Percentiles rank a stretch among this genome's conserved stretches.
Conservation (phyloP, 2,888 invertebrate genomes). For the Endotricha flammealis region DNA sequence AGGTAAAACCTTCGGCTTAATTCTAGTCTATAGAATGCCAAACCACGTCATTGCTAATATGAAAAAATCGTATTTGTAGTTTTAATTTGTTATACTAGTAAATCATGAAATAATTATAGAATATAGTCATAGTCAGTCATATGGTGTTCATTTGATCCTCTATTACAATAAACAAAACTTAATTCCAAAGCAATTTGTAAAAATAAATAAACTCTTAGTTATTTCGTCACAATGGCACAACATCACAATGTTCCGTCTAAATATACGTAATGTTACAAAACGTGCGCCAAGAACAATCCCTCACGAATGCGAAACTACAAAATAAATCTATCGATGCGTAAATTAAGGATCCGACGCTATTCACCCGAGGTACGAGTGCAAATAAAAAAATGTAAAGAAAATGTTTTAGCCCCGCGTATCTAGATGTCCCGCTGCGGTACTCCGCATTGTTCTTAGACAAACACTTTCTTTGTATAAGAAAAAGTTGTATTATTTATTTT, state of each 20-base stretch:
- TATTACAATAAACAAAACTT: background rate
- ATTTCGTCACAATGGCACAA: slow-evolving; percentile 40
- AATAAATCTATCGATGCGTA: slow-evolving; percentile 72
- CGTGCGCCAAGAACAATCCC: slow-evolving; percentile 61
- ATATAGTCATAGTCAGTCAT: too few species aligned
- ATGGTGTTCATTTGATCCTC: too few species aligned
- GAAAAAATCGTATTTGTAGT: too few species aligned
- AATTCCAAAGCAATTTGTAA: slow-evolving; percentile 8
- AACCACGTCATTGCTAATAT: too few species aligned
- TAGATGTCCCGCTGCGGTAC: slow-evolving; percentile 74
- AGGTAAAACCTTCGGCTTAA: too few species aligned
- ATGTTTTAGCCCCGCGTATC: slow-evolving; percentile 57
- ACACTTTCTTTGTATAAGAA: slow-evolving; percentile 65
- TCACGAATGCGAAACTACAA: slow-evolving; percentile 63
- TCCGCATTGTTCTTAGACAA: slow-evolving; percentile 73
- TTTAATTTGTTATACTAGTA: too few species aligned
- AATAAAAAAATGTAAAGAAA: slow-evolving; percentile 62
- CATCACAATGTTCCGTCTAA: slow-evolving; percentile 25
- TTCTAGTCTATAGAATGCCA: too few species aligned
- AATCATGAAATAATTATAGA: too few species aligned
- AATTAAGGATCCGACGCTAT: slow-evolving; percentile 69
- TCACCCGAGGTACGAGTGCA: slow-evolving; percentile 57
- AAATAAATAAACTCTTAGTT: slow-evolving; percentile 31
- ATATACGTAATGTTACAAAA: slow-evolving; percentile 63
- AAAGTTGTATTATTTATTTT: slow-evolving; percentile 59